A percentile compares a stretch with the other conserved stretches of the same genome.
Evolutionary conservation across 2,888 invertebrate species (phyloP).

Genomic region (Dynastes tityus): DNA sequence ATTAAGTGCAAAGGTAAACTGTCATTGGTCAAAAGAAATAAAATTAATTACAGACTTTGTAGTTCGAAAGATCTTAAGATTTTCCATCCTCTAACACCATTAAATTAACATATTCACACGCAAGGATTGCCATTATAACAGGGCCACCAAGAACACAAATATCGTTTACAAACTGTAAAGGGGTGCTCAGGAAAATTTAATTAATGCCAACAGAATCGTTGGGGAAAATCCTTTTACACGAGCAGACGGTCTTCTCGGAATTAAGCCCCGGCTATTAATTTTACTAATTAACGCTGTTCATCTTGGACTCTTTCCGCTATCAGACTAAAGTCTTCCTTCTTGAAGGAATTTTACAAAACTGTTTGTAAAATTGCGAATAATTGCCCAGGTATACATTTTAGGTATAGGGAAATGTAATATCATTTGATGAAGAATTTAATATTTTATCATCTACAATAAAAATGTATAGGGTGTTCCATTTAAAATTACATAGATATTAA

Average conservation of each 20-base stretch:
- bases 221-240: constrained; percentile 27
- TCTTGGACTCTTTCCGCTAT: constrained; percentile 13
- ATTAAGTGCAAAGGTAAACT: background rate
- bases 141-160: background rate
- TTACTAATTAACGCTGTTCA: constrained; percentile 41
- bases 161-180: constrained; percentile 5
- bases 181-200: constrained; percentile 22
- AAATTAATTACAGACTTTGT: background rate
- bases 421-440: too few relatives aligned
- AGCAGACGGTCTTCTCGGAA: constrained; percentile 30
- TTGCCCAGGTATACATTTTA: too few relatives aligned
- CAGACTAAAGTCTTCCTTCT: background rate
- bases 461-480: too few relatives aligned
- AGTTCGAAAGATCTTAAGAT: background rate
- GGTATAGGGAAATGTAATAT: too few relatives aligned
- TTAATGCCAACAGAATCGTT: constrained; percentile 13
- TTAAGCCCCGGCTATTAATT: constrained; percentile 42
- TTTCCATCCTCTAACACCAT: background rate
- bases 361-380: too few relatives aligned
- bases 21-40: background rate
- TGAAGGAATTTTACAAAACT: background rate
- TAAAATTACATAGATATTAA: too few relatives aligned
- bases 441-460: too few relatives aligned
- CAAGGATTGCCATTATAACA: background rate
- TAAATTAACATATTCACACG: constrained; percentile 14